Evolutionary conservation across 2,797 vertebrate species (phyloP).

Genomic region (Smutsia gigantea): DNA sequence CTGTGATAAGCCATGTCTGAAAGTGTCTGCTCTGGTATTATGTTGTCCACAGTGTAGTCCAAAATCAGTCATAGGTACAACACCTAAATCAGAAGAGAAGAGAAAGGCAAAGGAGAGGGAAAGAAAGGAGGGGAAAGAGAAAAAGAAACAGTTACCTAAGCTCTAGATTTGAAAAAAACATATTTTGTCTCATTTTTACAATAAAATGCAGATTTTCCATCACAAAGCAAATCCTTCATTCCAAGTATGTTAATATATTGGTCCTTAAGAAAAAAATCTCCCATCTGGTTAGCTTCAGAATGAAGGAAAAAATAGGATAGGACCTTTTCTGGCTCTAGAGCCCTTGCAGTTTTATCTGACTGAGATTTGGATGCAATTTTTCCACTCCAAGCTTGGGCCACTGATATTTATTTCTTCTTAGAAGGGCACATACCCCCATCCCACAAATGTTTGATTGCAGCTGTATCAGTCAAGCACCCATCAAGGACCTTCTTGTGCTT

Average conservation of each 20-base stretch:
- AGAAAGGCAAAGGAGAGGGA: neutral
- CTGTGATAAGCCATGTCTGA: neutral
- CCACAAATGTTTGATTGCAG: neutral
- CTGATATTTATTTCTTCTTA: conserved; percentile 21
- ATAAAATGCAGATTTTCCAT: conserved; percentile 25
- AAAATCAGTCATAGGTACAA: neutral
- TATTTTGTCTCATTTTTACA: conserved; percentile 22
- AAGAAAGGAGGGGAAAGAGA: neutral
- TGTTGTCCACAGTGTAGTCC: neutral
- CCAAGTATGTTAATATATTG: neutral
- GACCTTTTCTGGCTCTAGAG: neutral
- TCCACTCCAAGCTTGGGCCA: neutral
- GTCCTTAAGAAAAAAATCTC: neutral
- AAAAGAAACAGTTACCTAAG: neutral
- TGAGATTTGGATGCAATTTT: conserved; percentile 27
- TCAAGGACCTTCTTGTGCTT: neutral
- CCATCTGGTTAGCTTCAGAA: conserved; percentile 60
- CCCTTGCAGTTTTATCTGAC: conserved; percentile 10
- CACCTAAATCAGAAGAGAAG: neutral
- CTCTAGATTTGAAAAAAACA: neutral
- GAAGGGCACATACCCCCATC: neutral
- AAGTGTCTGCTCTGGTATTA: neutral
- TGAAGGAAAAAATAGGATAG: neutral
- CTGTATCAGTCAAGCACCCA: neutral
- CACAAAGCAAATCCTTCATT: conserved; percentile 34